Evolutionary conservation across 2,888 invertebrate species (phyloP).

Genomic region (Willowsia nigromaculata): DNA sequence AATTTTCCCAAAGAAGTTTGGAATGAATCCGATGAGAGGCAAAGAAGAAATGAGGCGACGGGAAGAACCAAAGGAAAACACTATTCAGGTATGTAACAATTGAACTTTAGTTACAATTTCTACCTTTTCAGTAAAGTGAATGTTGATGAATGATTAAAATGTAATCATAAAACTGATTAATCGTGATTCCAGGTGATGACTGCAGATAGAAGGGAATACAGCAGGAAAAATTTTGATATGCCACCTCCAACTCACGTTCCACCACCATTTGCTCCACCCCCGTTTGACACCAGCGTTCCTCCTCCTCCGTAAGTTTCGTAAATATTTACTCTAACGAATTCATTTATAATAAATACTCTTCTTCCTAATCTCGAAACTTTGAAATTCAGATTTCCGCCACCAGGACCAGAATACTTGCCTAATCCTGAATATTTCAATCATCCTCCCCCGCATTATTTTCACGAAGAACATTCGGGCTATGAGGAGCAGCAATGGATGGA

Average conservation of each 20-base stretch:
- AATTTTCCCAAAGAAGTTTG: conserved; percentile 75
- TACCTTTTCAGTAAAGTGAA: too few relatives aligned
- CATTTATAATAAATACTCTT: too few relatives aligned
- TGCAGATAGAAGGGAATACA: conserved; percentile 92
- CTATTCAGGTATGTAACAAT: conserved; percentile 85
- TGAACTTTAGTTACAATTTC: too few relatives aligned
- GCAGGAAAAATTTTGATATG: conserved; percentile 82
- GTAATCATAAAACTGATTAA: too few relatives aligned
- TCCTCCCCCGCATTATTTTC: conserved; percentile 73
- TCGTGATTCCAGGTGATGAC: conserved; percentile 98
- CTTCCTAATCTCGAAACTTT: too few relatives aligned
- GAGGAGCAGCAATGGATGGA: conserved; percentile 87
- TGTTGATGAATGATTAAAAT: too few relatives aligned
- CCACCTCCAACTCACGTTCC: conserved; percentile 58
- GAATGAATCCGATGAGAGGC: conserved; percentile 69
- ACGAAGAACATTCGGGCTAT: conserved; percentile 71
- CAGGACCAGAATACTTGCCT: conserved; percentile 74
- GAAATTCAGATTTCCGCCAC: conserved; percentile 74
- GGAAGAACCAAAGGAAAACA: conserved; percentile 86
- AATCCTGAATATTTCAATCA: conserved; percentile 77
- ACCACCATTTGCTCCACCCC: conserved; percentile 82
- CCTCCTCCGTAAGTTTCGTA: conserved; percentile 76
- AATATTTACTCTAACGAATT: too few relatives aligned
- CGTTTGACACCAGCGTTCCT: conserved; percentile 84
- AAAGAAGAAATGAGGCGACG: conserved; percentile 72